Conservation (phyloP, 1,140 invertebrate genomes). For the Drosophila sulfurigaster region DNA sequence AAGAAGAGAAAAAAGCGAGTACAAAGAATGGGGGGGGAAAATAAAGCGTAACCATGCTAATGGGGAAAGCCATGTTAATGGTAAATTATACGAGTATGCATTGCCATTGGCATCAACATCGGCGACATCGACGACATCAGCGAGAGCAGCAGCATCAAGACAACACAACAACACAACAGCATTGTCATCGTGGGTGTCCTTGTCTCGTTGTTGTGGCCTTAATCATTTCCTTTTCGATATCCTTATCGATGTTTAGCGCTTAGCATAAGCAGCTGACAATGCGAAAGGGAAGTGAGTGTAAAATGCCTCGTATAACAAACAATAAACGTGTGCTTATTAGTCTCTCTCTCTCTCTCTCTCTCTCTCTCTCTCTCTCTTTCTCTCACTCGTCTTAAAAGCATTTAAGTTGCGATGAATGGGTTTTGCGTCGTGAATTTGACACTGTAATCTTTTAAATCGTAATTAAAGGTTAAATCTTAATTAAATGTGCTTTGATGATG, state of each 20-base stretch:
- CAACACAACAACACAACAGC: not conserved
- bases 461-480: constrained; percentile 81
- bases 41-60: constrained; percentile 8
- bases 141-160: not conserved
- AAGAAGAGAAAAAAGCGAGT: not conserved
- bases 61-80: constrained; percentile 48
- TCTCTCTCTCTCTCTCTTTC: no score
- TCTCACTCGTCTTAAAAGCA: no score
- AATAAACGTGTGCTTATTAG: constrained; percentile 28
- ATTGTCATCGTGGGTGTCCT: constrained; percentile 16
- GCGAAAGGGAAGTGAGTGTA: constrained; percentile 15
- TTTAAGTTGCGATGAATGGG: not conserved
- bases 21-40: not conserved
- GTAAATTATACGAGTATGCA: constrained; percentile 66
- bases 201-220: constrained; percentile 35
- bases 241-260: constrained; percentile 37
- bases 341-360: not conserved
- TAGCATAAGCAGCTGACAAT: constrained; percentile 42
- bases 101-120: constrained; percentile 1
- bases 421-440: constrained; percentile 59
- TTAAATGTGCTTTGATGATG: constrained; percentile 61
- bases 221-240: constrained; percentile 60
- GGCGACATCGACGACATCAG: not conserved
- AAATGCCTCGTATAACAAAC: constrained; percentile 21
- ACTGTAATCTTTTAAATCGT: constrained; percentile 78